Evolutionary conservation across 2,888 invertebrate species (phyloP).

Genomic region (Scaptomyza tumidula): DNA sequence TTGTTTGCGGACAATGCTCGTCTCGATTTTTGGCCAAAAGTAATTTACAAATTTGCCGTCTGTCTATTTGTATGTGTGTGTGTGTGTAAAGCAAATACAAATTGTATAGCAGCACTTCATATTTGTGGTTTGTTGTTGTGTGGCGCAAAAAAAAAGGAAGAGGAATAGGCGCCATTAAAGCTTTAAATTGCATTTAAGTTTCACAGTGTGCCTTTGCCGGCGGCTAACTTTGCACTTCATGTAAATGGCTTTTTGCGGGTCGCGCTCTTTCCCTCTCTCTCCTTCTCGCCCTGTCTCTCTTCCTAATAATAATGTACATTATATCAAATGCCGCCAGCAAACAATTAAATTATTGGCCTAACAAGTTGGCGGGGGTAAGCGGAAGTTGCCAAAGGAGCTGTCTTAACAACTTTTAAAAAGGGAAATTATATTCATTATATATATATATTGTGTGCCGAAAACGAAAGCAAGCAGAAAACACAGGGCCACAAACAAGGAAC

Average conservation of each 20-base stretch:
- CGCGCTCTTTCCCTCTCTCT: too few relatives aligned
- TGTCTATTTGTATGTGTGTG: constrained; percentile 5
- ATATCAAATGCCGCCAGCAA: constrained; percentile 63
- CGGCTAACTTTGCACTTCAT: constrained; percentile 65
- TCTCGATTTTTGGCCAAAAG: constrained; percentile 48
- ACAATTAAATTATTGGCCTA: constrained; percentile 68
- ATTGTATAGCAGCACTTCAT: constrained; percentile 34
- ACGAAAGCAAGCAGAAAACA: constrained; percentile 1
- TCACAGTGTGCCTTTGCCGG: constrained; percentile 8
- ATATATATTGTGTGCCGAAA: constrained; percentile 20
- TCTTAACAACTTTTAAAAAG: constrained; percentile 46
- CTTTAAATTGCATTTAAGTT: constrained; percentile 59
- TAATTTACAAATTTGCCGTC: constrained; percentile 60
- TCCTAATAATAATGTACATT: constrained; percentile 31
- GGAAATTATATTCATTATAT: constrained; percentile 68
- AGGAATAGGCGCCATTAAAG: constrained; percentile 40
- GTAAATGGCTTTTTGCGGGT: constrained; percentile 49
- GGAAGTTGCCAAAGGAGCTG: neutral
- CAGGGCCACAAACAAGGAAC: neutral
- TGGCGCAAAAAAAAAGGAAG: neutral
- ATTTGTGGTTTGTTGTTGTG: constrained; percentile 2
- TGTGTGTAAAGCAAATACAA: constrained; percentile 25
- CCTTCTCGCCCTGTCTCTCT: neutral
- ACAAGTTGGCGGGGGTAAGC: neutral
- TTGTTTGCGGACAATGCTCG: constrained; percentile 47